Evolutionary conservation across 2,797 vertebrate species (phyloP).

Genomic region (Eulemur rubriventer): DNA sequence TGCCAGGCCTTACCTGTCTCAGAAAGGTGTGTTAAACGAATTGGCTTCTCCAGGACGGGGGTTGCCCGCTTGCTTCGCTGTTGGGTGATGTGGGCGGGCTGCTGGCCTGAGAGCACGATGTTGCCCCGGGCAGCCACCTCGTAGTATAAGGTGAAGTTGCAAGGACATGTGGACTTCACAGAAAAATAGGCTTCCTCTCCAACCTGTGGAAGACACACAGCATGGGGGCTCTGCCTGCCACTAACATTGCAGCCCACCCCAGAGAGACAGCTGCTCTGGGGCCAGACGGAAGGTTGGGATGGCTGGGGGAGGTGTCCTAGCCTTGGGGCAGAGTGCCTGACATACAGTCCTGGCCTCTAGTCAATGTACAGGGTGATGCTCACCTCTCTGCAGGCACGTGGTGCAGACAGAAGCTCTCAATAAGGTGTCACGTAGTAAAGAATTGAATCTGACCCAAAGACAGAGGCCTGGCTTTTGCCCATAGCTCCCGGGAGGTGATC

Average conservation of each 20-base stretch:
- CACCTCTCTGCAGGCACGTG: no score
- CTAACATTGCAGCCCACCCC: fast-evolving
- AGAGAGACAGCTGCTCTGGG: background rate
- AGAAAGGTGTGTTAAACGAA: slow-evolving; percentile 78
- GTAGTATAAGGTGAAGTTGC: slow-evolving; percentile 94
- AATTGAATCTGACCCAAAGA: background rate
- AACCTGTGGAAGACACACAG: slow-evolving; percentile 84
- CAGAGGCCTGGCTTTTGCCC: background rate
- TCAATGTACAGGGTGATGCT: background rate
- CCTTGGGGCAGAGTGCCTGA: fast-evolving
- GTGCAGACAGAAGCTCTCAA: background rate
- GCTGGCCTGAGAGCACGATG: slow-evolving; percentile 92
- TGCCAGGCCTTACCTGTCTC: slow-evolving; percentile 65
- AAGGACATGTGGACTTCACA: slow-evolving; percentile 95
- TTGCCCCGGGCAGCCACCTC: slow-evolving; percentile 94
- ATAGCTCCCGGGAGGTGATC: background rate
- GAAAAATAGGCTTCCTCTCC: slow-evolving; percentile 91
- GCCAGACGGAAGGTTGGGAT: background rate
- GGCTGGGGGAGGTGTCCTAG: background rate
- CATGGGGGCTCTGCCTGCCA: background rate
- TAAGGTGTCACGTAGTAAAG: fast-evolving
- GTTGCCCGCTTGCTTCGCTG: slow-evolving; percentile 88
- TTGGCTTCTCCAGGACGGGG: slow-evolving; percentile 85
- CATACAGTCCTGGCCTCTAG: background rate
- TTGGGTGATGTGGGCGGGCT: slow-evolving; percentile 85